Conservation (phyloP, 2,113 vertebrate genomes). For the Oreochromis tanganicae region DNA sequence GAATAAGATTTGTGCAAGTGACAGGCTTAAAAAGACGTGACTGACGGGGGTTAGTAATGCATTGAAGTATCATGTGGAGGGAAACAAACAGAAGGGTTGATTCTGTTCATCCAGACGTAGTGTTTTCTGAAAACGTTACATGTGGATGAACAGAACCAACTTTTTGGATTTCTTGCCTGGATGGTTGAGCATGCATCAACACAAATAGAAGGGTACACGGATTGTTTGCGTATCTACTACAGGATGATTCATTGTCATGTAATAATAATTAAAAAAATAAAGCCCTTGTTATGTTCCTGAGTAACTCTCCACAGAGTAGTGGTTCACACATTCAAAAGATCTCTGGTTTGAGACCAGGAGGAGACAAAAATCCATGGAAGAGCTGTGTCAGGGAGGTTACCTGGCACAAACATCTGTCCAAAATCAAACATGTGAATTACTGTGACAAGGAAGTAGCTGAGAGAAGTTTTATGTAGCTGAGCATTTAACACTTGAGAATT, state of each 20-base stretch:
- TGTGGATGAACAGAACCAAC: background rate
- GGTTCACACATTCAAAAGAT: background rate
- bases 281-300: background rate
- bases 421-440: background rate
- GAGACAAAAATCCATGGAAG: background rate
- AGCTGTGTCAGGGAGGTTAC: background rate
- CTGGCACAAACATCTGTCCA: background rate
- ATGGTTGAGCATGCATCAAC: background rate
- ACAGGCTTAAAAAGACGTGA: background rate
- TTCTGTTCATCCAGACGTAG: background rate
- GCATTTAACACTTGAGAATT: background rate
- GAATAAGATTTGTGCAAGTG: background rate
- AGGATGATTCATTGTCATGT: background rate
- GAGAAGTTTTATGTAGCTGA: background rate
- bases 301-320: background rate
- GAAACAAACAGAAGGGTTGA: background rate
- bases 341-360: background rate
- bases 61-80: background rate
- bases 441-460: background rate
- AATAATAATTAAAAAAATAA: background rate
- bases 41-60: background rate
- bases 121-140: background rate
- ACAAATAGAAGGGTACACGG: background rate
- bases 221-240: background rate
- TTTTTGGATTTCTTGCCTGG: background rate